Percentiles rank a stretch among this genome's conserved stretches.
Evolutionary conservation across 1,140 invertebrate genomes (phyloP).

Genomic region (Bombus breviceps): DNA sequence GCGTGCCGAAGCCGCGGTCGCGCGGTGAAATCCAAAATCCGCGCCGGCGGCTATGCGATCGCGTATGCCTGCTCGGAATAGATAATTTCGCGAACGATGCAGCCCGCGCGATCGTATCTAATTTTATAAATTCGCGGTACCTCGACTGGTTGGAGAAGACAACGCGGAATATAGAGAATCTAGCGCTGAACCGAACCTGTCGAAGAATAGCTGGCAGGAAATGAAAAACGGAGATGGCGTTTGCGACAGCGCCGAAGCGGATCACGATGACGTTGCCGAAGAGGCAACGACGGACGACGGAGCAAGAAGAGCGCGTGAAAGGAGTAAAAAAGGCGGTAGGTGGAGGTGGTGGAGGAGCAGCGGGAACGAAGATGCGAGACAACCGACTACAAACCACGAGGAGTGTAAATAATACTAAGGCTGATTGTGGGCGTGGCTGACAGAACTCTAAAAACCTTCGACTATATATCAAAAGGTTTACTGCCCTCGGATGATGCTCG

Average conservation of each 20-base stretch:
- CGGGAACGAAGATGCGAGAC: constrained; percentile 55
- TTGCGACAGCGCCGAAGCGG: background rate
- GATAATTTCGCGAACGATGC: constrained; percentile 72
- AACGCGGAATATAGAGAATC: background rate
- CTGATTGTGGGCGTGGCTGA: constrained; percentile 83
- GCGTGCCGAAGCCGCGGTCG: constrained; percentile 52
- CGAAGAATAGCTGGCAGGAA: background rate
- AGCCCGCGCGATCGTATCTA: constrained; percentile 55
- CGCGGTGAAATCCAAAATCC: constrained; percentile 73
- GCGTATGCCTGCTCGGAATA: constrained; percentile 66
- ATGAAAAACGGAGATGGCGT: background rate
- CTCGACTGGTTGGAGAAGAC: background rate
- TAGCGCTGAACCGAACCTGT: background rate
- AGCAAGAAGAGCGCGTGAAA: constrained; percentile 30
- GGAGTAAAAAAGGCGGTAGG: constrained; percentile 24
- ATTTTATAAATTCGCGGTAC: constrained; percentile 63
- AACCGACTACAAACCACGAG: constrained; percentile 73
- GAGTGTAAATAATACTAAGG: constrained; percentile 84
- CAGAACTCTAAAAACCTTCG: constrained; percentile 83
- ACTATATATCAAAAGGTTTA: constrained; percentile 84
- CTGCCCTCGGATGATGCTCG: constrained; percentile 80
- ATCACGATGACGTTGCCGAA: constrained; percentile 30
- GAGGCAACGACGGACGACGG: background rate
- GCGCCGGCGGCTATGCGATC: constrained; percentile 69
- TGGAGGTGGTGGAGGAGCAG: constrained; percentile 35